Evolutionary conservation across 2,113 vertebrate species (phyloP), one percentile per base, ranked within the genome.

Genomic region (Taurulus bubalis): DNA sequence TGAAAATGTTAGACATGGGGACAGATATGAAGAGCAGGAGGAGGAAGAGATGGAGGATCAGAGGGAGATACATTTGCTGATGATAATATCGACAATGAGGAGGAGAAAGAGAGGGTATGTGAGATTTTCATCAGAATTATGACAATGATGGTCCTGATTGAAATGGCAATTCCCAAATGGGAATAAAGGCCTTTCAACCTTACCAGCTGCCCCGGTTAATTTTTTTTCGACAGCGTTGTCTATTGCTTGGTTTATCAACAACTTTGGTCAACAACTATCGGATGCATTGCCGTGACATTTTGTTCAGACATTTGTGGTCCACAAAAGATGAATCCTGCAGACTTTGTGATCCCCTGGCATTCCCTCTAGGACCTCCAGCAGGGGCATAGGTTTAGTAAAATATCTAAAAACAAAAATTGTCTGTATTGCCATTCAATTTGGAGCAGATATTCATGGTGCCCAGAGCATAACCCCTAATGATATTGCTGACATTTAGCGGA

Each of bases 1-100:
- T 55, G 36, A 60, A 68, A 67, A 72, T 22, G 72, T 69, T 70
- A n/a, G n/a, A n/a, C n/a, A 80, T 58, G 47, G 32, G 36, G 74
- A 67, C 36, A 24, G 59, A 75, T 58, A 30, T 72, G 60, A 69
- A 42, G 70, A 71, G 79, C 11, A 12, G 34, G 6, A 67, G 26
- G 45, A 71, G 65, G 34, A 64, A 28, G 49, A n/a, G 60, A 47
- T n/a, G 69, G 38, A 40, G 14, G 49, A 38, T 58, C 36, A 69
- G 26, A 66, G 30, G 34, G 26, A 63, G 18, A 70, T 26, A 24
- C 6, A 3, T 75, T 24, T 30, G 30, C 10, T 22, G 65, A 26
- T 47, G 63, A 76, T 66, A 53, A 51, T 34, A 30, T 20, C 9
- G 2, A 67, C 55, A 11, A 79, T 51, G 62, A 72, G 15, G 53